Conservation (phyloP, 2,113 vertebrate genomes). For the Heterochromis multidens region DNA sequence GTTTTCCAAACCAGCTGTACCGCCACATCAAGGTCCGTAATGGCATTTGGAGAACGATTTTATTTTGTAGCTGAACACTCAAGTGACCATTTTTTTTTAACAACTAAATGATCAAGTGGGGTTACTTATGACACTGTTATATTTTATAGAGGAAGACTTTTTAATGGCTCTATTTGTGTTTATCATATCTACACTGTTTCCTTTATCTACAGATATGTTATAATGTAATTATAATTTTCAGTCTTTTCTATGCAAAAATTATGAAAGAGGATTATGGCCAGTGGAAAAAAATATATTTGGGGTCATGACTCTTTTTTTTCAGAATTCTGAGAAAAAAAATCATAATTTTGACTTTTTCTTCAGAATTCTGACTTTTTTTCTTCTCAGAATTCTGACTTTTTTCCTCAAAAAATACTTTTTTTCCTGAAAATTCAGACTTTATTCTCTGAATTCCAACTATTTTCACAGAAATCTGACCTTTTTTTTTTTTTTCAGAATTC, state of each 20-base stretch:
- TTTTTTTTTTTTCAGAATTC: not conserved
- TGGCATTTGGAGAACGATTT: not conserved
- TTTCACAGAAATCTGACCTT: too few species aligned
- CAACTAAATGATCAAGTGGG: not conserved
- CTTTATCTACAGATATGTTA: not conserved
- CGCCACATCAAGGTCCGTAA: constrained; percentile 91
- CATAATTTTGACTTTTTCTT: not conserved
- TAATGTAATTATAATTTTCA: not conserved
- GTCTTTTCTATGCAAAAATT: not conserved
- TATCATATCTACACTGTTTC: not conserved
- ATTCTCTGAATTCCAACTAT: not conserved
- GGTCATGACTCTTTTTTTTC: not conserved
- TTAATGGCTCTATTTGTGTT: not conserved
- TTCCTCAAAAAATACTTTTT: too few species aligned
- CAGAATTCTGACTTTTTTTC: not conserved
- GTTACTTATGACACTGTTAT: not conserved
- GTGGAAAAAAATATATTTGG: rapidly evolving
- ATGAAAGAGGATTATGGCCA: not conserved
- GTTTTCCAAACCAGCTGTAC: constrained; percentile 91
- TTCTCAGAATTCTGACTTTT: not conserved
- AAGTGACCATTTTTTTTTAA: not conserved
- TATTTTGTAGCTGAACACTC: not conserved
- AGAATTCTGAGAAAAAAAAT: not conserved
- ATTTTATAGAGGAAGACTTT: not conserved
- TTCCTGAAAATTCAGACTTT: not conserved